Evolutionary conservation across 2,113 vertebrate genomes (phyloP).

Genomic region (Oostethus manadensis): DNA sequence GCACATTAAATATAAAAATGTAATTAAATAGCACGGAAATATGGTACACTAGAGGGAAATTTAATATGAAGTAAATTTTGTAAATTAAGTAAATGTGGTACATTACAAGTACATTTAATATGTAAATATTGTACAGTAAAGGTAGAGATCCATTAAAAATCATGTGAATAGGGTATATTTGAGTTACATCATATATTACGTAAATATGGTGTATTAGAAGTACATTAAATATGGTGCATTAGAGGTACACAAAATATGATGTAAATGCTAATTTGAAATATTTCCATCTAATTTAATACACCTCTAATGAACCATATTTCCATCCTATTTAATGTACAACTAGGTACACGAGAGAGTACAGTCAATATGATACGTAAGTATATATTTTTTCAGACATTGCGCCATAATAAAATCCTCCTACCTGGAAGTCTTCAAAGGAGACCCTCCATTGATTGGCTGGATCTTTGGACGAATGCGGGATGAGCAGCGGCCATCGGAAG

Average conservation of each 20-base stretch:
- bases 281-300: too few species aligned
- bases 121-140: not conserved
- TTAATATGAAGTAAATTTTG: not conserved
- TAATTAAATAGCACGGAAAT: not conserved
- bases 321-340: too few species aligned
- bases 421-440: conserved; percentile 80
- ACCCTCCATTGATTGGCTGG: conserved; percentile 73
- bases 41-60: not conserved
- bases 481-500: conserved; percentile 57
- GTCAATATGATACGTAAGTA: too few species aligned
- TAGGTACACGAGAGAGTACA: too few species aligned
- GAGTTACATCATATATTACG: not conserved
- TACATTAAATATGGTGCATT: too few species aligned
- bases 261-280: too few species aligned
- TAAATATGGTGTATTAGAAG: not conserved
- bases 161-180: not conserved
- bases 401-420: conserved; percentile 29
- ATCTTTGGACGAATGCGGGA: conserved; percentile 55
- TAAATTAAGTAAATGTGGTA: not conserved
- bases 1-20: too few species aligned
- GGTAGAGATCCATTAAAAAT: not conserved
- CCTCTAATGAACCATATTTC: too few species aligned
- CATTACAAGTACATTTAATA: too few species aligned
- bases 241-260: too few species aligned
- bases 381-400: too few species aligned